These are phyloP conservation scores for Ecliptopera silaceata DNA, from an alignment of 2,888 invertebrate genomes.

Conservation along the genomic window DNA sequence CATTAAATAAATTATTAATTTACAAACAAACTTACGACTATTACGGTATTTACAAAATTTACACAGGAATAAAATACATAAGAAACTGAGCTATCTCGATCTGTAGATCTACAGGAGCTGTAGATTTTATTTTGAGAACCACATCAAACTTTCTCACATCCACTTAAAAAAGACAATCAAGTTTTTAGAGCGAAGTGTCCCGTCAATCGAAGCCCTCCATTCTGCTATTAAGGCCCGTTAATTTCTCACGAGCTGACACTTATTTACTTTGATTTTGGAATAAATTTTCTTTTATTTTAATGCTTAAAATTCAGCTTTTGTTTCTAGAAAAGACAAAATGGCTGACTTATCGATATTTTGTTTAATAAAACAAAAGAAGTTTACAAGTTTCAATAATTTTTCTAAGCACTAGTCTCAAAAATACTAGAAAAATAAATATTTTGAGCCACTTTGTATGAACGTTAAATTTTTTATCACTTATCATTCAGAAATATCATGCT, in stretches of 20 bases:
- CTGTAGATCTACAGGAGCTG: too few relatives aligned
- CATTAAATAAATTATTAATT: too few relatives aligned
- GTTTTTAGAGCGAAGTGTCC: slow-evolving; percentile 59
- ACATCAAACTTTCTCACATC: slow-evolving; percentile 21
- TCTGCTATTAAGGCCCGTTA: slow-evolving; percentile 39
- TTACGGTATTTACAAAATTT: too few relatives aligned
- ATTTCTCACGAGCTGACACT: slow-evolving; percentile 45
- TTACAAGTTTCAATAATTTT: too few relatives aligned
- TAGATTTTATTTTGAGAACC: not conserved
- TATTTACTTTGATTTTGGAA: slow-evolving; percentile 43
- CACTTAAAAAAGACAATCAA: slow-evolving; percentile 51
- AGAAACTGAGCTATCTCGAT: too few relatives aligned
- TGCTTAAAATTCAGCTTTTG: slow-evolving; percentile 18
- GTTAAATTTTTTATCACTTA: too few relatives aligned
- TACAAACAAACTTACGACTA: too few relatives aligned
- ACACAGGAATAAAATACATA: too few relatives aligned
- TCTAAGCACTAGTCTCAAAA: too few relatives aligned
- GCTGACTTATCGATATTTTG: not conserved
- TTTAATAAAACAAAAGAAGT: not conserved
- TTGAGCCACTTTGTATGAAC: too few relatives aligned
- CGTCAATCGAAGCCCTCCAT: slow-evolving; percentile 37
- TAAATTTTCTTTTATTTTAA: slow-evolving; percentile 32
- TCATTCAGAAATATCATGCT: too few relatives aligned
- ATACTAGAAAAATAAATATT: too few relatives aligned
- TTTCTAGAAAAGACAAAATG: not conserved